Evolutionary conservation across 2,888 invertebrate genomes (phyloP), one percentile per base, ranked within the genome.

Genomic region (Cylloceria caligata): DNA sequence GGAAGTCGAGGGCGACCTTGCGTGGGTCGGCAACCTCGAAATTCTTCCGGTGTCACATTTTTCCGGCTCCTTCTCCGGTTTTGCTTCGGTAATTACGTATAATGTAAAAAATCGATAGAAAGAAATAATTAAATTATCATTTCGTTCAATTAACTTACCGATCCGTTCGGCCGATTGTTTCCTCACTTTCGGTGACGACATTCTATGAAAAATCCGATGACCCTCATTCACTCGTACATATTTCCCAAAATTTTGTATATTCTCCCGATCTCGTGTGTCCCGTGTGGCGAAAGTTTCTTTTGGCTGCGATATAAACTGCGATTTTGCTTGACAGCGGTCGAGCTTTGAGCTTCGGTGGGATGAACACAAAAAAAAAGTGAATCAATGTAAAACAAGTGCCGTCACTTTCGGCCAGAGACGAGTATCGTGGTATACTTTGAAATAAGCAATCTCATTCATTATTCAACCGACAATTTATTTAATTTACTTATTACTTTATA

Each of bases 1-100:
- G 69, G 81, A 69, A 36, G 74, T 64, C 16, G 83, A 83, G 3
- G 78, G 74, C 13, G 81, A 72, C 16, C 83, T 80, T 13, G 60
- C 64, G 64, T 69, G 82, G 7, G 30, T 60, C 27, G 78, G 69
- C 49, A 79, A 72, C 47, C 72, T 83, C 47, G 81, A 79, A 2
- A 4, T 27, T 62, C 52, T 79, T 24, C 27, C 64, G 27, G 19
- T 49, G 55, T 55, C 60, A 30, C 74, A 75, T 82, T 34, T 55
- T 49, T 71, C 73, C 65, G 71, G 16, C 16, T 64, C 65, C 45
- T 45, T 60, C 34, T 42, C 76, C 27, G 47, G 45, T 30, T 75
- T 81, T 36, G 24, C 49, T 62, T 65, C 24, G 24, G 45, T 57
- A 45, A 67, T 67, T 7, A 67, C 27, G 42, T 52, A 52, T 64